A percentile compares a stretch with the other conserved stretches of the same genome.
These are phyloP conservation scores for Centropristis striata DNA, from an alignment of 2,113 vertebrate genomes.

Conservation along the genomic window DNA sequence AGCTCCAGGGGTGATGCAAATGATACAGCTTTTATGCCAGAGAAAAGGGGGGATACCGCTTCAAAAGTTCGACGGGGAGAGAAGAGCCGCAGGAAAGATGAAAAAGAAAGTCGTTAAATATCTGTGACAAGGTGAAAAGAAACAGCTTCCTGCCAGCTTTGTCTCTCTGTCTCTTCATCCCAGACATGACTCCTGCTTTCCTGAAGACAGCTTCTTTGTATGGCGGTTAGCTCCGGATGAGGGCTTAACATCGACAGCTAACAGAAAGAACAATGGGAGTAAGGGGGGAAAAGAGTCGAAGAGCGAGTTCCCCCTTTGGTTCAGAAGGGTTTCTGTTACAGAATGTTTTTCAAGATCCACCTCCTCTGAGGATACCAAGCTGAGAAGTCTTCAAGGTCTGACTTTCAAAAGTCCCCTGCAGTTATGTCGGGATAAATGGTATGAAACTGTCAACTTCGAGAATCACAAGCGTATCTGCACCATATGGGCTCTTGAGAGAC, in stretches of 20 bases:
- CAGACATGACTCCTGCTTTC: conserved; percentile 54
- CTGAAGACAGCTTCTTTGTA: conserved; percentile 63
- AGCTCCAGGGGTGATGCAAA: conserved; percentile 59
- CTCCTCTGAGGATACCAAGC: conserved; percentile 55
- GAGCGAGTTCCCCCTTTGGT: conserved; percentile 25
- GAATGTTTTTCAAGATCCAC: conserved; percentile 60
- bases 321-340: conserved; percentile 55
- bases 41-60: conserved; percentile 9
- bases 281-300: conserved; percentile 23
- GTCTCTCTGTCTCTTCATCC: conserved; percentile 39
- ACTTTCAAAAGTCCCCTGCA: conserved; percentile 61
- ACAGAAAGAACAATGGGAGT: conserved; percentile 42
- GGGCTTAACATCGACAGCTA: conserved; percentile 36
- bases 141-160: conserved; percentile 64
- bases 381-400: conserved; percentile 65
- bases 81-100: conserved; percentile 42
- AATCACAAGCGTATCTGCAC: conserved; percentile 27
- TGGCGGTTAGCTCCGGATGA: conserved; percentile 57
- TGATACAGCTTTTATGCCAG: conserved; percentile 37
- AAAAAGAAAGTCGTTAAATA: conserved; percentile 69
- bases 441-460: conserved; percentile 47
- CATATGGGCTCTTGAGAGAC: conserved; percentile 43
- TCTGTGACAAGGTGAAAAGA: conserved; percentile 66
- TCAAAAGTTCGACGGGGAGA: conserved; percentile 40
- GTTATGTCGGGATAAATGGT: conserved; percentile 43